Evolutionary conservation across 2,888 invertebrate genomes (phyloP), one percentile per base, ranked within the genome.

Genomic region (Brachylomia viminalis): DNA sequence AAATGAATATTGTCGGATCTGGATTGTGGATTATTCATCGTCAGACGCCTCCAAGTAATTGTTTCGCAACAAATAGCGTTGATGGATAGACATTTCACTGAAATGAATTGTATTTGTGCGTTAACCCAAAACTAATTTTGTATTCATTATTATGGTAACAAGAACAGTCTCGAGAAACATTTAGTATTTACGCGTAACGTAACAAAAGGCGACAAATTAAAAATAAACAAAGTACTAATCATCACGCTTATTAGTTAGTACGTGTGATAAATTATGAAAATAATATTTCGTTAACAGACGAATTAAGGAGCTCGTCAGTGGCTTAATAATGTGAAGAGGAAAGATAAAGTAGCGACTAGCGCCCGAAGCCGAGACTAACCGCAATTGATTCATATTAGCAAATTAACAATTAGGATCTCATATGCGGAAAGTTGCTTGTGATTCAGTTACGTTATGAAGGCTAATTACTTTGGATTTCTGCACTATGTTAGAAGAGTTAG

Each of bases 41-140:
- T 79, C 75, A 78, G 80, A 86, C 84, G 79, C 83, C 84, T 86
- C 87, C 83, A 84, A 84, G 86, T 85, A 90, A 88, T 84, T 86
- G 86, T 87, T 85, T 77, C 77, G 70, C 61, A 80, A 83, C 90
- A 89, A 90, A 89, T 90, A 89, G 86, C 84, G 84, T 86, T 91
- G 89, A 92, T 91, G 90, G 89, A 91, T 91, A 90, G 82, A 89
- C 83, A 83, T 87, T 86, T 85, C 73, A 74, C 68, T 78, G 72
- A 77, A 92, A 88, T 81, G 75, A 90, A 90, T 87, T 89, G 80
- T 88, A 77, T 87, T 88, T 80, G 78, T 72, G 49, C 76, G 75
- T 73, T 80, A 82, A 79, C 82, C 84, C 74, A 65, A 70, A 79
- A 87, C 79, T 82, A 67, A 83, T 83, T 82, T 72, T 59, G 77